phyloP scores from a whole-genome alignment of 2,113 vertebrate genomes.

The Phoenicopterus ruber region DNA sequence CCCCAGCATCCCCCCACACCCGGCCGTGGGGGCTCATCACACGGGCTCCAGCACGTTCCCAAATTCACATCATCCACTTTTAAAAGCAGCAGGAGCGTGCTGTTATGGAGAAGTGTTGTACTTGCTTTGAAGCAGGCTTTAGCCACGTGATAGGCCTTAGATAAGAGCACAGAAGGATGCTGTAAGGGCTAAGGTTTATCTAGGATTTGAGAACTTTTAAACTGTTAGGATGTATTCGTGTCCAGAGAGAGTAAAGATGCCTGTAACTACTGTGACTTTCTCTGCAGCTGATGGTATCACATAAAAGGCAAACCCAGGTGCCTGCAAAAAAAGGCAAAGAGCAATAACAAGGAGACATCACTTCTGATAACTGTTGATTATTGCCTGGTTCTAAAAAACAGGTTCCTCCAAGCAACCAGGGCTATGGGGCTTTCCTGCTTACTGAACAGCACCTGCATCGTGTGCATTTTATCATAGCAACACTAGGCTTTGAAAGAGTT shows the following conservation, averaged over 20 bases:
- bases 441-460: not conserved
- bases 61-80: not conserved
- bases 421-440: not conserved
- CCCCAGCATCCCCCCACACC: too few species aligned
- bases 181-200: not conserved
- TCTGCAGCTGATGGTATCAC: not conserved
- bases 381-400: not conserved
- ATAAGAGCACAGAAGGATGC: not conserved
- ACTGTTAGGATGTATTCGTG: not conserved
- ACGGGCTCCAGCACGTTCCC: not conserved
- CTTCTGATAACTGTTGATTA: not conserved
- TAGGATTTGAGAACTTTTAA: not conserved
- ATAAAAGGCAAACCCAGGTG: not conserved
- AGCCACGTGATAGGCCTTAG: accelerated
- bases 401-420: not conserved
- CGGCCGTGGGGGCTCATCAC: accelerated
- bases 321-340: not conserved
- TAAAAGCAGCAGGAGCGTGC: not conserved
- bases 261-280: not conserved
- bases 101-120: not conserved
- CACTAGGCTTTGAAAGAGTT: not conserved
- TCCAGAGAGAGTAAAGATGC: not conserved
- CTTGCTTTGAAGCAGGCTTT: not conserved
- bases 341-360: not conserved
- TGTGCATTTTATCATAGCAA: not conserved